Percentiles rank a stretch among this genome's conserved stretches.
Conservation (phyloP, 2,797 vertebrate genomes). For the Coregonus sp. region DNA sequence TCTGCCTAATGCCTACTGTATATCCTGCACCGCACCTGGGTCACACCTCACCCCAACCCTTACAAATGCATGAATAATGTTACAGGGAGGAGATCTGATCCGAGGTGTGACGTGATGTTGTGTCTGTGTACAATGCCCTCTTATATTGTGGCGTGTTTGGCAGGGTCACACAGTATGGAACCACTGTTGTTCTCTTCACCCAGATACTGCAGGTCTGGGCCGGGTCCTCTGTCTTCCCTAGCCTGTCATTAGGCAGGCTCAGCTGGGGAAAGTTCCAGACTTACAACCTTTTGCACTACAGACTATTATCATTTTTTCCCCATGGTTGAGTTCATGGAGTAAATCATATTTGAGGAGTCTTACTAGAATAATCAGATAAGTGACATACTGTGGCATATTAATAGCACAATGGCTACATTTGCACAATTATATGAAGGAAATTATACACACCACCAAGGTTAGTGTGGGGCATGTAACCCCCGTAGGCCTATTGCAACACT, state of each 20-base stretch:
- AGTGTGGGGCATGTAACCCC: neutral
- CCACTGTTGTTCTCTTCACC: constrained; percentile 9
- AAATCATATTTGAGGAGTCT: constrained; percentile 30
- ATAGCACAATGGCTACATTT: no score
- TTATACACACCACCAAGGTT: neutral
- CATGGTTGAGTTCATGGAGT: constrained; percentile 37
- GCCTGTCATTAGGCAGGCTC: neutral
- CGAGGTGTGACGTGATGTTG: neutral
- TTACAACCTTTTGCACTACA: constrained; percentile 52
- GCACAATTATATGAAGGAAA: no score
- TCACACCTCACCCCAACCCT: no score
- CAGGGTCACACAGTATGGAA: constrained; percentile 9
- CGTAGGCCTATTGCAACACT: neutral
- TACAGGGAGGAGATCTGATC: neutral
- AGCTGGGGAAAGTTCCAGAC: constrained; percentile 27
- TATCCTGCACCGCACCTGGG: no score
- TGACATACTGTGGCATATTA: neutral
- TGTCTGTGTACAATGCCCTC: constrained; percentile 4
- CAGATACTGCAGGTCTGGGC: neutral
- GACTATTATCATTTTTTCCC: constrained; percentile 46
- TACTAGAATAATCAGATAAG: constrained; percentile 20
- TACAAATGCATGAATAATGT: neutral
- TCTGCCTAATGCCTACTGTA: no score
- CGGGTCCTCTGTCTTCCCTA: neutral
- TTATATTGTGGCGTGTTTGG: neutral